phyloP scores from a whole-genome alignment of 2,113 vertebrate species.

The Centropus unirufus region DNA sequence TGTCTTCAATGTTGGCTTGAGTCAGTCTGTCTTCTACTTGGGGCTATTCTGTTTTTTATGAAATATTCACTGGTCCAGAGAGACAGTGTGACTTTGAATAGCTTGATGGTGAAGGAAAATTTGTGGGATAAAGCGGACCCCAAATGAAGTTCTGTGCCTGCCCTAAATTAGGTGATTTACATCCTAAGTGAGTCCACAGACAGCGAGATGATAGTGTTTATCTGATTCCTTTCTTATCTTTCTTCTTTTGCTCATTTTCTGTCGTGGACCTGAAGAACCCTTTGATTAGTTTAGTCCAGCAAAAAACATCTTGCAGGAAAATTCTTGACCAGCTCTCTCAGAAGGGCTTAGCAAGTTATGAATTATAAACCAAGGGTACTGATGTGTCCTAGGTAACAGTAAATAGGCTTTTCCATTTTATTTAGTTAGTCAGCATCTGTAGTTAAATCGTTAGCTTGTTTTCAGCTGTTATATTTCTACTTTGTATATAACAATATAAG shows the following conservation, averaged over 20 bases:
- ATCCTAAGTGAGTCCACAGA: neutral
- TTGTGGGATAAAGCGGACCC: neutral
- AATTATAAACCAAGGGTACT: neutral
- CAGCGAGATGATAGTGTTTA: neutral
- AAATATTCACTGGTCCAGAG: constrained; percentile 57
- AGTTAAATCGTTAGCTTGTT: neutral
- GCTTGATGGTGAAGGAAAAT: neutral
- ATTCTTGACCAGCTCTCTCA: neutral
- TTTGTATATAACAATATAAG: neutral
- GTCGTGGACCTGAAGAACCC: neutral
- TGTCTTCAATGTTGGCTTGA: constrained; percentile 4
- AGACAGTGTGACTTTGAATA: constrained; percentile 7
- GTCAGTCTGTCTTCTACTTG: constrained; percentile 47
- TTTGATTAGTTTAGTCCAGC: neutral
- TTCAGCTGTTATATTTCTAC: neutral
- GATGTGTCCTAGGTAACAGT: neutral
- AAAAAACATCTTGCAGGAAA: neutral
- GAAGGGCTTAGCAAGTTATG: neutral
- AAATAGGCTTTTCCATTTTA: neutral
- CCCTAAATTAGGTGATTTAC: neutral
- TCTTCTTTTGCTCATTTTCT: neutral
- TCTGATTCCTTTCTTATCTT: neutral
- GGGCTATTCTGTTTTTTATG: constrained; percentile 48
- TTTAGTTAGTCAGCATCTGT: neutral
- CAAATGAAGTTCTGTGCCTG: neutral